Evolutionary conservation across 2,888 invertebrate species (phyloP).

Genomic region (Clanis bilineata): DNA sequence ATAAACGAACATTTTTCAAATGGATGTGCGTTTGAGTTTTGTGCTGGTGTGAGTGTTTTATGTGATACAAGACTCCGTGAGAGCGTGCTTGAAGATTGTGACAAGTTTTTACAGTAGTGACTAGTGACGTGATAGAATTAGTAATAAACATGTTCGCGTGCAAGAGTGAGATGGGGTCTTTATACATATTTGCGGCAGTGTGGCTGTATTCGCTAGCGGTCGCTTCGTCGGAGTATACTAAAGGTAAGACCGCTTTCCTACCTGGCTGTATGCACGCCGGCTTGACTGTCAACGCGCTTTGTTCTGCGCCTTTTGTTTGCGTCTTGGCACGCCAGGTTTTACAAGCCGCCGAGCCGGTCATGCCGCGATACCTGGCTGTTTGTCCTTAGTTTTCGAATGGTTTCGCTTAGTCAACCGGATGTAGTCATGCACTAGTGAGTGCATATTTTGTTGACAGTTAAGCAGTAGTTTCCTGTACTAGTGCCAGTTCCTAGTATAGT

Average conservation of each 20-base stretch:
- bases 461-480: conserved; percentile 28
- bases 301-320: conserved; percentile 15
- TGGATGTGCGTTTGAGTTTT: conserved; percentile 77
- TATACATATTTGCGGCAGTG: conserved; percentile 62
- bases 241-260: conserved; percentile 72
- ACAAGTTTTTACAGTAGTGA: conserved; percentile 73
- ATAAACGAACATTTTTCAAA: conserved; percentile 81
- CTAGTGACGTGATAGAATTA: conserved; percentile 69
- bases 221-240: conserved; percentile 74
- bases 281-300: conserved; percentile 23
- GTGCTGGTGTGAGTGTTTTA: conserved; percentile 78
- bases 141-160: conserved; percentile 65
- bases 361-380: conserved; percentile 4
- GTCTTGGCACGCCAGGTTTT: neutral
- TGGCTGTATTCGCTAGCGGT: conserved; percentile 63
- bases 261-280: conserved; percentile 56
- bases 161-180: conserved; percentile 64
- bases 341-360: neutral
- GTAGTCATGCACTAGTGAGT: conserved; percentile 6
- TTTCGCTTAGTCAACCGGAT: conserved; percentile 16
- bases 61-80: conserved; percentile 67
- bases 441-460: conserved; percentile 7
- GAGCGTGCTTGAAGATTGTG: conserved; percentile 63
- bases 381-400: neutral
- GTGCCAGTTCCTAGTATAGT: conserved; percentile 1